These are phyloP conservation scores for Propithecus deckenii DNA, from an alignment of 2,797 vertebrate genomes.

Conservation along the genomic window DNA sequence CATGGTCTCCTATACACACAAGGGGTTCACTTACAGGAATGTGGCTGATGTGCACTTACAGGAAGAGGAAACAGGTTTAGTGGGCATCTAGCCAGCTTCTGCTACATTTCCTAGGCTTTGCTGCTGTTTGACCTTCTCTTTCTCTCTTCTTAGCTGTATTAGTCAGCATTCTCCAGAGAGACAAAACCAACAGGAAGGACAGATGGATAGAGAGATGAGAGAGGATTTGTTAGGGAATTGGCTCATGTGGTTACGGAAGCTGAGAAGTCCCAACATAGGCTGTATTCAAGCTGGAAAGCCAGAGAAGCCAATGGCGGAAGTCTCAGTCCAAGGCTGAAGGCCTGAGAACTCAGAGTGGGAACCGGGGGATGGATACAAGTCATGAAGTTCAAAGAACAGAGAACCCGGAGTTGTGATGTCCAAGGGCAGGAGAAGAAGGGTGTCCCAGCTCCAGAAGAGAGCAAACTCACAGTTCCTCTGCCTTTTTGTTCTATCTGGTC, in stretches of 20 bases:
- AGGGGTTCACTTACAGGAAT: neutral
- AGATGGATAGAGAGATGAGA: neutral
- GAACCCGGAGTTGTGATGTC: too few relatives aligned
- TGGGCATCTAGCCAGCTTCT: neutral
- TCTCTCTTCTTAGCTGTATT: neutral
- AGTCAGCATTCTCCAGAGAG: neutral
- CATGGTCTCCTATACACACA: neutral
- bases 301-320: neutral
- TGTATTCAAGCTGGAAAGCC: neutral
- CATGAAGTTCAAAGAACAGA: neutral
- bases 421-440: too few relatives aligned
- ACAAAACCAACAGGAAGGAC: neutral
- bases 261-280: neutral
- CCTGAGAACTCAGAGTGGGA: neutral
- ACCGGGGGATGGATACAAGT: rapidly evolving
- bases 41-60: neutral
- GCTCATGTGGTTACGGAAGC: neutral
- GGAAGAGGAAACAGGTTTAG: neutral
- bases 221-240: neutral
- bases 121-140: neutral
- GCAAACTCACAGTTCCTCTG: neutral
- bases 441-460: neutral
- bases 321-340: too few relatives aligned
- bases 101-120: neutral
- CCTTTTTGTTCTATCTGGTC: neutral